phyloP scores from a whole-genome alignment of 2,113 vertebrate genomes.

The Protobothrops mucrosquamatus region DNA sequence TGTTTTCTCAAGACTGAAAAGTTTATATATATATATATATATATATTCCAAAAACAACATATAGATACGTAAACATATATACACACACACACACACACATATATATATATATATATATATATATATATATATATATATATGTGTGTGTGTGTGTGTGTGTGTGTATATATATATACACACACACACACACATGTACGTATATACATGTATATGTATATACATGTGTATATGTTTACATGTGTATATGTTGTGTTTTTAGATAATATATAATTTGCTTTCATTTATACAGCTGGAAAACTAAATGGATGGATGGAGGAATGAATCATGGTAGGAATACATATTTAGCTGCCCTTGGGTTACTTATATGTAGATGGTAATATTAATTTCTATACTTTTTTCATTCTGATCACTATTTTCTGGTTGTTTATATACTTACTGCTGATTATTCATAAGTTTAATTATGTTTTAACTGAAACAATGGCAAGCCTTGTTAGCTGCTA shows the following conservation, averaged over 20 bases:
- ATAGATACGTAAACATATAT: too few species aligned
- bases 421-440: neutral
- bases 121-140: conserved; percentile 62
- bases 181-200: too few species aligned
- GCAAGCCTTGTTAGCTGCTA: neutral
- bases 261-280: conserved; percentile 38
- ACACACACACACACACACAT: neutral
- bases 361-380: neutral
- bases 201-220: too few species aligned
- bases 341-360: neutral
- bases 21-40: conserved; percentile 26
- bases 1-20: conserved; percentile 79
- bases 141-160: neutral
- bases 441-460: neutral
- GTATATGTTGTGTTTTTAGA: too few species aligned
- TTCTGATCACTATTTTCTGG: neutral
- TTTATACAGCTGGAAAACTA: conserved; percentile 51
- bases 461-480: neutral
- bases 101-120: conserved; percentile 37
- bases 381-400: neutral
- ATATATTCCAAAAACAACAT: neutral
- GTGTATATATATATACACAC: neutral
- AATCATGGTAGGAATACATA: neutral
- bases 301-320: conserved; percentile 4
- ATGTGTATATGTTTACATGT: too few species aligned